A percentile compares a stretch with the other conserved stretches of the same genome.
phyloP scores from a whole-genome alignment of 2,888 invertebrate species.

The Crossocerus cetratus region DNA sequence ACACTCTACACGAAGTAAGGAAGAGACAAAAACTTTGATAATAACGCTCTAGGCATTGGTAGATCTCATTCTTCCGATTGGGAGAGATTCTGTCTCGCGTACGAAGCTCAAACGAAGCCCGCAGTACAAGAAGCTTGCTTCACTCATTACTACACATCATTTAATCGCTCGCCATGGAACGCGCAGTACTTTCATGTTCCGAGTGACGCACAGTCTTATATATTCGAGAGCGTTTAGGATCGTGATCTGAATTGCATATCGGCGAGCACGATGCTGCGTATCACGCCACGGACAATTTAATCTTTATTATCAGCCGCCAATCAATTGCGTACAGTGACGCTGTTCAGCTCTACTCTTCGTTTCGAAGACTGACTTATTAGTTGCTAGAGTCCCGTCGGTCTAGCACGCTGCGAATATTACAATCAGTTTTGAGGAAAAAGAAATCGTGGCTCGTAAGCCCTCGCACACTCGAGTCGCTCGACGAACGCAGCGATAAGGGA shows the following conservation, averaged over 20 bases:
- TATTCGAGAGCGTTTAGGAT: constrained; percentile 22
- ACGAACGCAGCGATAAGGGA: constrained; percentile 34
- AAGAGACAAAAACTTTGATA: not conserved
- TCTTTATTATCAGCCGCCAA: constrained; percentile 20
- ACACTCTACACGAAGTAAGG: not conserved
- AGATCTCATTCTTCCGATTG: not conserved
- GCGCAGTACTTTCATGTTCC: not conserved
- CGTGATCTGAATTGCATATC: constrained; percentile 40
- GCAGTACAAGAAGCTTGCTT: constrained; percentile 45
- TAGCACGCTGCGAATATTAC: constrained; percentile 18
- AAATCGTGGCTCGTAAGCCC: not conserved
- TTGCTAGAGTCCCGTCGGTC: constrained; percentile 34
- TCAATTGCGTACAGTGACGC: not conserved
- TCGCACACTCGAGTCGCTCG: not conserved
- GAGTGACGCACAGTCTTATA: constrained; percentile 35
- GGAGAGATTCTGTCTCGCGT: constrained; percentile 21
- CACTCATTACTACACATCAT: constrained; percentile 25
- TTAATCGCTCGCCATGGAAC: constrained; percentile 12
- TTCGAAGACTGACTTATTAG: constrained; percentile 51
- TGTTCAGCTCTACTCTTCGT: constrained; percentile 16
- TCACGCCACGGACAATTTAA: constrained; percentile 28
- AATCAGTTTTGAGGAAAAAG: constrained; percentile 11
- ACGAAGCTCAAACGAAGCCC: constrained; percentile 32
- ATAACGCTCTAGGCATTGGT: constrained; percentile 33
- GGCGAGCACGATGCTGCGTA: constrained; percentile 30